Conservation (phyloP, 2,888 invertebrate genomes). For the Protophormia terraenovae region DNA sequence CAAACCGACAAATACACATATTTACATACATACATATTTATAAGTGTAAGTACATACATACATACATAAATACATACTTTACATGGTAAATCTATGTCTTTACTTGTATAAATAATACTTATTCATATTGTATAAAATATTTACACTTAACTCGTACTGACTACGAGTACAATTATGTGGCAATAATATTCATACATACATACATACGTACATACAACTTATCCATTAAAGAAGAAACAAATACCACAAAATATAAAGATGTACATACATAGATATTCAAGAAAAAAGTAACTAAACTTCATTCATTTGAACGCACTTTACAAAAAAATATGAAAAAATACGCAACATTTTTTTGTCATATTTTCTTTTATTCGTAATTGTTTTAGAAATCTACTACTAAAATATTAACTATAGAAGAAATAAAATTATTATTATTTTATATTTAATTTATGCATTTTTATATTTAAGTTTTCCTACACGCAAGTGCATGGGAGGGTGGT, state of each 20-base stretch:
- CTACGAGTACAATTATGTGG: conserved; percentile 40
- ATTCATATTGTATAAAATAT: background rate
- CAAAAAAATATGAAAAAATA: conserved; percentile 15
- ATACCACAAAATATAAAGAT: background rate
- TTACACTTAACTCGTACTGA: conserved; percentile 22
- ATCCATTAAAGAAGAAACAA: background rate
- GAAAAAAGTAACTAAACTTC: background rate
- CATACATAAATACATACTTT: background rate
- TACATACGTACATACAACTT: too few species aligned
- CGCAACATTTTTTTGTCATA: conserved; percentile 41
- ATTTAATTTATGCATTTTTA: background rate
- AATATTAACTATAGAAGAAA: background rate
- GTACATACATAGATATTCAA: background rate
- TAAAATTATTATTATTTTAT: background rate
- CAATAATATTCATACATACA: too few species aligned
- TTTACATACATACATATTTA: background rate
- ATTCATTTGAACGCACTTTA: conserved; percentile 49
- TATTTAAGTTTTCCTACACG: background rate
- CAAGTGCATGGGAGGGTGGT: background rate
- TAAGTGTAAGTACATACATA: too few species aligned
- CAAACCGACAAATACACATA: background rate
- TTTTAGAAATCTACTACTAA: conserved; percentile 9
- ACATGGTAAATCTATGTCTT: too few species aligned
- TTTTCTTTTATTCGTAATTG: background rate
- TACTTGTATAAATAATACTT: too few species aligned